Percentiles rank a stretch among this genome's conserved stretches.
phyloP scores from a whole-genome alignment of 2,113 vertebrate genomes.

The Climacteris rufus region DNA sequence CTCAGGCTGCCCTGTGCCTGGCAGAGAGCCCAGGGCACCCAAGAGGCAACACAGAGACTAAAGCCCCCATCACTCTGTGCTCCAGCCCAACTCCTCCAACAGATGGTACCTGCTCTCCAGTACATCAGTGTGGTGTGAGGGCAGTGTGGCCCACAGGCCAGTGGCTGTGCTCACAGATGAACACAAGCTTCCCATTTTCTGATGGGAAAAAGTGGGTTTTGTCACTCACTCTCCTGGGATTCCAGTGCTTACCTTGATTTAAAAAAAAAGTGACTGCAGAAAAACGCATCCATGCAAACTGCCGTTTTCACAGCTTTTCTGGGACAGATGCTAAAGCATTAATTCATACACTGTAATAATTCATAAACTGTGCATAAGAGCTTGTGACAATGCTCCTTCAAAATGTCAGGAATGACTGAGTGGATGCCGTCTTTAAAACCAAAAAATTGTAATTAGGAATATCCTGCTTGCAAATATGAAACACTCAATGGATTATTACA shows the following conservation, averaged over 20 bases:
- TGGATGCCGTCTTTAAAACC: not conserved
- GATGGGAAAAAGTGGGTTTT: not conserved
- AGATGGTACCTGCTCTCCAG: fast-evolving
- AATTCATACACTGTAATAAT: too few relatives aligned
- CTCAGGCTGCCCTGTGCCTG: fast-evolving
- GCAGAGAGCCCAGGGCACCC: not conserved
- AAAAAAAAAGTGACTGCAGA: not conserved
- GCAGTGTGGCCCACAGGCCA: not conserved
- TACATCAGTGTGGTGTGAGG: fast-evolving
- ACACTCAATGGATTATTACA: not conserved
- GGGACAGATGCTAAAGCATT: not conserved
- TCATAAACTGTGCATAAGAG: not conserved
- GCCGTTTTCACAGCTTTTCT: not conserved
- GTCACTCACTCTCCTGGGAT: not conserved
- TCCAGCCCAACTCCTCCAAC: not conserved
- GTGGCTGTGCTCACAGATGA: not conserved
- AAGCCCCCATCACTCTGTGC: not conserved
- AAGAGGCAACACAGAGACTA: not conserved
- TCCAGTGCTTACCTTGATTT: not conserved
- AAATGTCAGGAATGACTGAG: not conserved
- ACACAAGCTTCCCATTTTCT: not conserved
- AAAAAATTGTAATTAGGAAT: not conserved
- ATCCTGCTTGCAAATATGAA: not conserved
- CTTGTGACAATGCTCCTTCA: not conserved
- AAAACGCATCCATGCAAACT: not conserved